These are phyloP conservation scores for Sylvietta virens DNA, from an alignment of 2,113 vertebrate species.

Conservation along the genomic window DNA sequence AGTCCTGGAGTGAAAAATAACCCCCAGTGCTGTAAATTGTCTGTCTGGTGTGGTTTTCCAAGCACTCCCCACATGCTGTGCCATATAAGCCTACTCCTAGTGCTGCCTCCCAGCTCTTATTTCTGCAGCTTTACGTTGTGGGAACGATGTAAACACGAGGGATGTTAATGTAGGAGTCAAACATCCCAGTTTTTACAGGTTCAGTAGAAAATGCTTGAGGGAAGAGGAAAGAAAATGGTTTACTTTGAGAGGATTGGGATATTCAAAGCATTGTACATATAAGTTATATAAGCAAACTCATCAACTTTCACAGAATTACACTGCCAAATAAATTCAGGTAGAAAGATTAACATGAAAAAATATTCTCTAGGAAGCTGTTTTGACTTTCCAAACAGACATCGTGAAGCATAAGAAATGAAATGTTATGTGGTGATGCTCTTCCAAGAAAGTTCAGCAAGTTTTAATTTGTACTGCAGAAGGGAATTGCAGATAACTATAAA, in stretches of 20 bases:
- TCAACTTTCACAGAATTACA: neutral
- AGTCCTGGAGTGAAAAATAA: neutral
- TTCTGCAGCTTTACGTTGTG: neutral
- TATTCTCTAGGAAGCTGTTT: conserved; percentile 35
- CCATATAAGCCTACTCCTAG: neutral
- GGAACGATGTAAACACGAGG: neutral
- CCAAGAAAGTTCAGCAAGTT: conserved; percentile 31
- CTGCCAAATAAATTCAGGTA: conserved; percentile 29
- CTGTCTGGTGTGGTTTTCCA: neutral
- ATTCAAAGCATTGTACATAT: neutral
- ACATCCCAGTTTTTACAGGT: neutral
- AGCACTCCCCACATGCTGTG: neutral
- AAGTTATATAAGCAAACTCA: conserved; percentile 13
- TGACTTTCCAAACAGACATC: conserved; percentile 54
- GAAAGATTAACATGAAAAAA: conserved; percentile 39
- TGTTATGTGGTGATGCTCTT: conserved; percentile 36
- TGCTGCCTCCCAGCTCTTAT: neutral
- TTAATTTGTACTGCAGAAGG: conserved; percentile 40
- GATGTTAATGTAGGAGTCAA: neutral
- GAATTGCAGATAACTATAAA: conserved; percentile 33
- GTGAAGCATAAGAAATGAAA: conserved; percentile 49
- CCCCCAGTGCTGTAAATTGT: neutral
- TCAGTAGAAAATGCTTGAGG: neutral
- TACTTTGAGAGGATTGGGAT: neutral
- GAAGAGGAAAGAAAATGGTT: neutral